A percentile compares a stretch with the other conserved stretches of the same genome.
Evolutionary conservation across 2,113 vertebrate species (phyloP).

Genomic region (Psittacula cyanocephala): DNA sequence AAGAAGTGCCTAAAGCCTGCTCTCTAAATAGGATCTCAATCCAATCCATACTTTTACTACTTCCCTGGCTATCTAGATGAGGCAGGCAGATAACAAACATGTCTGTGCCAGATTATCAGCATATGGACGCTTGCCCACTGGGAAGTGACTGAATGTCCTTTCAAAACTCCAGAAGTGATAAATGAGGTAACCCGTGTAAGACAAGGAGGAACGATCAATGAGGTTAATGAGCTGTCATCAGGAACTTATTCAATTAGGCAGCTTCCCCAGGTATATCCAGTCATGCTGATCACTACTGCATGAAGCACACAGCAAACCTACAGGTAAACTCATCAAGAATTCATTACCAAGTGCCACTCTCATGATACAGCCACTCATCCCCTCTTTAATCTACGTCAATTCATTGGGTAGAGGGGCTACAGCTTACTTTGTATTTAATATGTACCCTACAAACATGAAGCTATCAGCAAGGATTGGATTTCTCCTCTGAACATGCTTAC

Average conservation of each 20-base stretch:
- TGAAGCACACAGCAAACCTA: neutral
- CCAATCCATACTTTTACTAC: neutral
- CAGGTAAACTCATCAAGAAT: neutral
- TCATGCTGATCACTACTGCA: neutral
- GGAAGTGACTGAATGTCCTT: neutral
- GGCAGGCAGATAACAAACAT: neutral
- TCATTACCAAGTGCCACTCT: neutral
- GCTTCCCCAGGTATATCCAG: neutral
- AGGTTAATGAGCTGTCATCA: constrained; percentile 40
- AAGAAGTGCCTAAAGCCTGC: neutral
- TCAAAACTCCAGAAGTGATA: neutral
- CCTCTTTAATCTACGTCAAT: neutral
- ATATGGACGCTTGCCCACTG: neutral
- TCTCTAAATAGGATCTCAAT: neutral
- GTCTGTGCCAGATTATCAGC: neutral
- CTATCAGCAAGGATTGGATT: neutral
- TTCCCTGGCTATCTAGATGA: neutral
- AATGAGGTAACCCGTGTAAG: neutral
- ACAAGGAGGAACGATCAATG: neutral
- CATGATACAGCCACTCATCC: neutral
- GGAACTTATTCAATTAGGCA: constrained; percentile 9
- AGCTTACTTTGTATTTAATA: neutral
- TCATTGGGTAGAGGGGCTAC: neutral
- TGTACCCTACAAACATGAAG: neutral
- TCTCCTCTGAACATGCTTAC: neutral